Evolutionary conservation across 1,140 invertebrate genomes (phyloP), one percentile per base, ranked within the genome.

Genomic region (Acyrthosiphon pisum): DNA sequence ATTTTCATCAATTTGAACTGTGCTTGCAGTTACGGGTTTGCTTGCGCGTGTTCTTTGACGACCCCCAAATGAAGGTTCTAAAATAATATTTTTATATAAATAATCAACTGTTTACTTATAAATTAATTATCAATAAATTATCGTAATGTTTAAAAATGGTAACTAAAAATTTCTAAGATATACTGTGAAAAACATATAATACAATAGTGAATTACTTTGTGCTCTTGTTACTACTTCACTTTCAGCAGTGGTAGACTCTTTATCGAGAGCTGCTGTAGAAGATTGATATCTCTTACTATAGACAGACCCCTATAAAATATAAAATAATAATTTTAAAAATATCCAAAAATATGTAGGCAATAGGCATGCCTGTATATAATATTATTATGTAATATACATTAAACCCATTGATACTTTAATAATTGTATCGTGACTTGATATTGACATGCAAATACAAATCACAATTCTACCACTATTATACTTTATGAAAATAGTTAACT

Each of bases 241-340:
- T 84, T 93, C 91, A 37, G 81, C 41, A 35, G 91, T 86, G 14
- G 91, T 53, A 20, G 91, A 56, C 37, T 93, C 91, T 56, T 84
- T 93, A 83, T 93, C 91, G n/a, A 93, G 48, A 26, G 91, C 76
- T 1, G 91, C 91, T 8, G 91, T 93, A 4, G 91, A 93, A 26
- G 91, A 93, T 84, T 93, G 91, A 84, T 93, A 93, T 18, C 91
- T 93, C 81, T 93, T 93, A 37, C 91, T 93, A 30, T 93, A 93
- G 11, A 93, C 20, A 20, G 91, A 93, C 86, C 91, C 91, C 91
- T 93, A 41, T 4, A 93, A 18, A 90, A 44, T 44, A 90, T 14
- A 68, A 56, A 37, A 56, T 23, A 2, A 87, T 87, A 87, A 87
- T 41, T 18, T 41, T 14, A 86, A 86, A 86, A 37, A 37, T n/a